phyloP scores from a whole-genome alignment of 2,113 vertebrate species.

The Amazona vittata region DNA sequence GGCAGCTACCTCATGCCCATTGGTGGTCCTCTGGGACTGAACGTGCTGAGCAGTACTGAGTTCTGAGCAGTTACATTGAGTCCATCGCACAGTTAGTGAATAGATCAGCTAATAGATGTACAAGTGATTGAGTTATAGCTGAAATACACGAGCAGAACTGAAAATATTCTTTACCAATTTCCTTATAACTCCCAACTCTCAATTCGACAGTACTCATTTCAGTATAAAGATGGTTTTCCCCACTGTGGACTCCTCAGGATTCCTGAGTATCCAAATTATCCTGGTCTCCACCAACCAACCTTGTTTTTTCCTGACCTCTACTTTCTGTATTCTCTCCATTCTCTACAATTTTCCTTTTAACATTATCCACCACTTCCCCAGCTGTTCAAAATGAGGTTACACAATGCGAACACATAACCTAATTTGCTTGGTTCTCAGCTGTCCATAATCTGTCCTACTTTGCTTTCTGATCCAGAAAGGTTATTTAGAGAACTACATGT shows the following conservation, averaged over 20 bases:
- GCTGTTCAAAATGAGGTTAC: background rate
- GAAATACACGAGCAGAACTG: background rate
- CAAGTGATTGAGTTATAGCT: background rate
- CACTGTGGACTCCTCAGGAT: background rate
- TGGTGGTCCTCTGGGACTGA: background rate
- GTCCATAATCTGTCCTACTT: background rate
- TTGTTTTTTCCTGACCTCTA: background rate
- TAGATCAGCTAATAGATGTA: background rate
- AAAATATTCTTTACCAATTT: background rate
- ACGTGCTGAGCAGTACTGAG: background rate
- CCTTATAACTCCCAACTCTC: background rate
- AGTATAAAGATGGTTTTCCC: background rate
- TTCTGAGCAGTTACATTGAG: background rate
- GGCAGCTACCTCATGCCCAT: background rate
- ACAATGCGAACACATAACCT: background rate
- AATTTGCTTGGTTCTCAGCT: background rate
- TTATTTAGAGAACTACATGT: background rate
- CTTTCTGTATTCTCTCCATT: background rate
- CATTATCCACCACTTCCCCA: background rate
- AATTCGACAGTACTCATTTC: background rate
- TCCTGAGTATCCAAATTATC: background rate
- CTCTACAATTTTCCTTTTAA: background rate
- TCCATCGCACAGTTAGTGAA: background rate
- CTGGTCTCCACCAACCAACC: background rate
- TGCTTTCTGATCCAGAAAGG: background rate